Evolutionary conservation across 2,888 invertebrate genomes (phyloP), one percentile per base, ranked within the genome.

Genomic region (Drosophila percnosoma): DNA sequence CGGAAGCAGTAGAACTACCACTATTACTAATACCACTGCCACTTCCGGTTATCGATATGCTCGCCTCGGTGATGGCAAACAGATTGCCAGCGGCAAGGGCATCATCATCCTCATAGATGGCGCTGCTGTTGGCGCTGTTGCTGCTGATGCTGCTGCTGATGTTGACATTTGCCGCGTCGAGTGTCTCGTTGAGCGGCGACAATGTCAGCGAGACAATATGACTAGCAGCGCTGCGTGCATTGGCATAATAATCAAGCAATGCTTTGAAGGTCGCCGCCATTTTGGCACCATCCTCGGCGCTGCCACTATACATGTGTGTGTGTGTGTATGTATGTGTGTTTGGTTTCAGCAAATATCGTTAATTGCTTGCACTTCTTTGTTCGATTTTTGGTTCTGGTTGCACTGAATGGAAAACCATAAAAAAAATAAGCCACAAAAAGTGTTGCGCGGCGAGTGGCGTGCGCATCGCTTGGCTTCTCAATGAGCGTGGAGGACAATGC

Each of bases 171-270:
- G 40, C 79, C 13, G 38, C 27, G 13, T 55, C 62, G 10, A 49
- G 53, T n/a, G 78, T 69, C 4, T 66, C 75, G 55, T 89, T 87
- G 11, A 61, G 45, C n/a, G 75, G 63, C 15, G 54, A 36, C 31
- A 86, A 49, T 13, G 83, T 83, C 31, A 88, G 60, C 18, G 90
- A 85, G 31, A 89, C 62, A 2, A 85, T 82, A 51, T 89, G 89
- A 7, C 78, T 75, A 18, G 84, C 83, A 2, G 87, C 87, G 11
- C 65, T 77, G 6, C 75, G 72, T 7, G 67, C 78, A 15, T 87
- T 79, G 33, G 80, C 75, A 27, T 82, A 89, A 40, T 82, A 86
- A 27, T 82, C 87, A 10, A 86, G 69, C 45, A 86, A 58, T 1
- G 78, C 80, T 57, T 63, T 58, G 38, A 75, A 85, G 29, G 66